Conservation (phyloP, 2,113 vertebrate species). For the Sturnus vulgaris region DNA sequence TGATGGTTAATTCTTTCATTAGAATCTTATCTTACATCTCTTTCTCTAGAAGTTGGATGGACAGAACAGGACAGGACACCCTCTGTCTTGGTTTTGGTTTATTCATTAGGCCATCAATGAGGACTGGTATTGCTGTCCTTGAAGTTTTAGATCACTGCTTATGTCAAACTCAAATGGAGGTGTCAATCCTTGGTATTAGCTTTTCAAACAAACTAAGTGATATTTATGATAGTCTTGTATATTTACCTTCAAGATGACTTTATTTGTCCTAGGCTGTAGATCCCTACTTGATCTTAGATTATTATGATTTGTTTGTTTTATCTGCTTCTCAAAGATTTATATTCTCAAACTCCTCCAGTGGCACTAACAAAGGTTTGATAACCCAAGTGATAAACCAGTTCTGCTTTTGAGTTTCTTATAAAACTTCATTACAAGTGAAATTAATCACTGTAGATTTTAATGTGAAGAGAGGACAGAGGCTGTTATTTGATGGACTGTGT, state of each 20-base stretch:
- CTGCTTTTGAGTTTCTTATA: conserved; percentile 59
- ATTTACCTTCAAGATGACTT: conserved; percentile 49
- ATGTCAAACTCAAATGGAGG: not conserved
- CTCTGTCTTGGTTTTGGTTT: not conserved
- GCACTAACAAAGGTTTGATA: conserved; percentile 54
- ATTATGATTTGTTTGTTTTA: conserved; percentile 61
- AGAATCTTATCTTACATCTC: not conserved
- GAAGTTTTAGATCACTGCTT: not conserved
- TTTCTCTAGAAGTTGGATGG: not conserved
- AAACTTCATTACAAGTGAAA: conserved; percentile 76
- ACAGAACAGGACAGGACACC: not conserved
- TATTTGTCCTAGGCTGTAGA: conserved; percentile 18
- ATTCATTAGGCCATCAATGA: not conserved
- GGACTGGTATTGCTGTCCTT: not conserved
- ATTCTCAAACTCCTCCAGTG: conserved; percentile 28
- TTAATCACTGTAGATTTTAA: conserved; percentile 79
- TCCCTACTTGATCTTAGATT: conserved; percentile 27
- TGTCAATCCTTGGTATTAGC: not conserved
- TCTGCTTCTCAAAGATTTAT: conserved; percentile 58
- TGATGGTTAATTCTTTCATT: not conserved
- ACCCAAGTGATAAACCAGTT: conserved; percentile 53
- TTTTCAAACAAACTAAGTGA: conserved; percentile 40
- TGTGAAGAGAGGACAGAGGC: conserved; percentile 64
- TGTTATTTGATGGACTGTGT: conserved; percentile 59
- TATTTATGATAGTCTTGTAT: conserved; percentile 41